phyloP scores from a whole-genome alignment of 1,140 invertebrate genomes.

The Acyrthosiphon pisum region DNA sequence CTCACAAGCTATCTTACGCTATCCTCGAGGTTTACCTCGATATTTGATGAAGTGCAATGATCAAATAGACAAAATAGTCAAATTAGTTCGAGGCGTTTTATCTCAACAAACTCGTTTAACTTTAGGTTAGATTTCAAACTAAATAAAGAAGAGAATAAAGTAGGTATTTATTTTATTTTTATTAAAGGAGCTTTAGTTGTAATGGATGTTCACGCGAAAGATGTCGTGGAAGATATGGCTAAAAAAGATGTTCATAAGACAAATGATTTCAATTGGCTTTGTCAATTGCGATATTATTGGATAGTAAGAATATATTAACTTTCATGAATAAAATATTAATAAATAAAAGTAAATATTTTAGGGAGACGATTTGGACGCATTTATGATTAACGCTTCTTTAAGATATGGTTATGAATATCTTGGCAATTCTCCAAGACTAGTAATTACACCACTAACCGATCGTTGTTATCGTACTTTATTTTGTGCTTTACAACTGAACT shows the following conservation, averaged over 20 bases:
- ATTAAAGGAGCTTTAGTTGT: slow-evolving; percentile 82
- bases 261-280: slow-evolving; percentile 91
- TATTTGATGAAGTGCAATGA: slow-evolving; percentile 70
- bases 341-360: slow-evolving; percentile 60
- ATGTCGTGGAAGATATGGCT: slow-evolving; percentile 79
- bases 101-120: slow-evolving; percentile 89
- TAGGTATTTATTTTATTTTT: not conserved
- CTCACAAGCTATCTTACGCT: slow-evolving; percentile 73
- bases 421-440: slow-evolving; percentile 85
- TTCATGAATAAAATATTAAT: not conserved
- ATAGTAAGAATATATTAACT: slow-evolving; percentile 69
- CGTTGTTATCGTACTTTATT: slow-evolving; percentile 91
- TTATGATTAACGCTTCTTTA: slow-evolving; percentile 92
- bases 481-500: slow-evolving; percentile 84
- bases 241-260: slow-evolving; percentile 72
- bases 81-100: slow-evolving; percentile 84
- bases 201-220: slow-evolving; percentile 89
- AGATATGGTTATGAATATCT: slow-evolving; percentile 95
- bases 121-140: slow-evolving; percentile 69
- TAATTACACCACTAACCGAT: slow-evolving; percentile 89
- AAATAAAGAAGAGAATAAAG: not conserved
- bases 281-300: slow-evolving; percentile 94
- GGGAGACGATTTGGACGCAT: slow-evolving; percentile 75
- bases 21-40: slow-evolving; percentile 65
- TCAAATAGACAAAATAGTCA: slow-evolving; percentile 85